These are phyloP conservation scores for Odocoileus hemionus DNA, from an alignment of 2,113 vertebrate genomes.

Conservation along the genomic window DNA sequence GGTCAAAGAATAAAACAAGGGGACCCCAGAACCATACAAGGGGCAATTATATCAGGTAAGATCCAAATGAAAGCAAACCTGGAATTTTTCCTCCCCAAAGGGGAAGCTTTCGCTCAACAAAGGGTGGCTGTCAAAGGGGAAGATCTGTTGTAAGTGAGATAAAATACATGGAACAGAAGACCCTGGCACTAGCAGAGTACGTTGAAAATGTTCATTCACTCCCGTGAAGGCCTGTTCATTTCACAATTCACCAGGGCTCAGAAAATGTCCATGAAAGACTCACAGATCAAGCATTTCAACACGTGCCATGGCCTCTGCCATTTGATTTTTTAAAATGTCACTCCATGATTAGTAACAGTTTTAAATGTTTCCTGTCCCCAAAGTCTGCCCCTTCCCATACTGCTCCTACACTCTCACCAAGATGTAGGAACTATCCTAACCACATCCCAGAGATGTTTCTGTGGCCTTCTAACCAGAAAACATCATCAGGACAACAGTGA, in stretches of 20 bases:
- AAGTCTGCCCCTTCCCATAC: neutral
- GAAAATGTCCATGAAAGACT: neutral
- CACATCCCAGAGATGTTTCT: neutral
- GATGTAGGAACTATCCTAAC: neutral
- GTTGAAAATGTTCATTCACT: neutral
- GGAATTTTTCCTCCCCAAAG: neutral
- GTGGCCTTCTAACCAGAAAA: conserved; percentile 5
- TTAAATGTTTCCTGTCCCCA: conserved; percentile 9
- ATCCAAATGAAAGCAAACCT: neutral
- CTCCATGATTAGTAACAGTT: conserved; percentile 6
- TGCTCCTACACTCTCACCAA: neutral
- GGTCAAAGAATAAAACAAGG: neutral
- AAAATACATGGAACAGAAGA: neutral
- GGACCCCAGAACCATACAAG: neutral
- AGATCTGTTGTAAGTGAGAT: neutral
- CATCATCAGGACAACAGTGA: neutral
- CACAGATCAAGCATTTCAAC: neutral
- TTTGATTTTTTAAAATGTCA: conserved; percentile 35
- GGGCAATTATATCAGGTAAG: neutral
- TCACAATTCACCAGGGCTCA: neutral
- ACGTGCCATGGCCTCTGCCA: neutral
- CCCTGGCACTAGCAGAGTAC: neutral
- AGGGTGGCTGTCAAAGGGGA: neutral
- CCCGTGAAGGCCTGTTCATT: neutral
- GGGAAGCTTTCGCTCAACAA: neutral